Base-by-base conservation (phyloP, 2,888 invertebrate species). In the Dryocosmus kuriphilus region DNA sequence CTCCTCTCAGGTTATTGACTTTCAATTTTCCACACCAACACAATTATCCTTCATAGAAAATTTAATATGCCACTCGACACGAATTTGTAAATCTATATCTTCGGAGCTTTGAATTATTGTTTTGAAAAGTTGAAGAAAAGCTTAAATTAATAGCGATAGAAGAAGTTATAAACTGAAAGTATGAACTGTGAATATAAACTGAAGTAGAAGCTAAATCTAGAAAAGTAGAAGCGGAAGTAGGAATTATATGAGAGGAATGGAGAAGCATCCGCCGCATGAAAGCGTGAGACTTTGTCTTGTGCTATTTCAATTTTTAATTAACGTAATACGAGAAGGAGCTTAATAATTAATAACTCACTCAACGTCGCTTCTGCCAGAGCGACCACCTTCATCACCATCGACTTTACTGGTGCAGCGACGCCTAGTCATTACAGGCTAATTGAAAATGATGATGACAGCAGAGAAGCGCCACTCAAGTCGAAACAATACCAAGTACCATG, bases 391-490 rank as follows among this genome's bases (percentile, higher is more conserved):
- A 71, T 46, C 71, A 65, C 79, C 80, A 79, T 79, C 77, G 80
- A 79, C 77, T 77, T 79, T 82, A 65, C 46, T 81, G 84, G 80
- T 82, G 79, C 81, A 82, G 79, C 84, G 85, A 87, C 85, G 86
- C 84, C 82, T 85, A 86, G 87, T 89, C 88, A 85, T 89, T 89
- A 87, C 84, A 77, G 84, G 83, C 88, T 90, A 90, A 90, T 90
- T 90, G 89, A 88, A 89, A 89, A 89, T 89, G 88, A 88, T 88
- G 89, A 87, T 85, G 89, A 88, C 86, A 88, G 83, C 80, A 79
- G 79, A 82, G 83, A 81, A 80, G 84, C 84, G 80, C 85, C 87
- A 86, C 87, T 87, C 88, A 82, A 86, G 83, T 82, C 82, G 83
- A 88, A 89, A 89, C 88, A 88, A 88, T 84, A 85, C 85, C 78